phyloP scores from a whole-genome alignment of 2,113 vertebrate genomes.

The Cryptotis parvus region DNA sequence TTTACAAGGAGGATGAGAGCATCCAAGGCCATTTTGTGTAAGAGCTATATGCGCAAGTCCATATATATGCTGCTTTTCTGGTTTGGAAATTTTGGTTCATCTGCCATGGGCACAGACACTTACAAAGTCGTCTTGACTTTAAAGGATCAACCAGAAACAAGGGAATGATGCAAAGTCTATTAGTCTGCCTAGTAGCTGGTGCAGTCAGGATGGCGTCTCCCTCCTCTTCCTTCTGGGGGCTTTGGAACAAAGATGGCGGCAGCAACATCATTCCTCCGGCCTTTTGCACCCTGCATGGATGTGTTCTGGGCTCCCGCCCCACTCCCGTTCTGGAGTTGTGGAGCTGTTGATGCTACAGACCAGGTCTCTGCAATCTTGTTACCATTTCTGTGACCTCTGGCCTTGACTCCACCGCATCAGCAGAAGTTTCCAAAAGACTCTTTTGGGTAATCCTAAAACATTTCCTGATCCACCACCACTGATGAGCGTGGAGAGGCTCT shows the following conservation, averaged over 20 bases:
- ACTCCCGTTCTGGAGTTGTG: neutral
- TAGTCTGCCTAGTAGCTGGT: neutral
- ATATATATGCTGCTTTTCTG: neutral
- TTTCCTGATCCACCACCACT: neutral
- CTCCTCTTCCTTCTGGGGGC: neutral
- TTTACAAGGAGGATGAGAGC: no score
- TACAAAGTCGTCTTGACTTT: conserved; percentile 10
- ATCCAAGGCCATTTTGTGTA: neutral
- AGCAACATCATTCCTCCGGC: neutral
- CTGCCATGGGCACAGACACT: neutral
- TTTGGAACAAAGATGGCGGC: neutral
- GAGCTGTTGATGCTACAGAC: neutral
- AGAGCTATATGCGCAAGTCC: neutral
- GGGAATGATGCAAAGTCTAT: neutral
- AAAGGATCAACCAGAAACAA: neutral
- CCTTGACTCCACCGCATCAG: neutral
- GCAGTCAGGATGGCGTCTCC: no score
- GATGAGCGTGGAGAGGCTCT: neutral
- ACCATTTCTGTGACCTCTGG: neutral
- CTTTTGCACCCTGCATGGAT: neutral
- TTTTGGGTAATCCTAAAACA: neutral
- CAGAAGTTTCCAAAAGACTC: conserved; percentile 7
- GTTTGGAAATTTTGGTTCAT: conserved; percentile 26
- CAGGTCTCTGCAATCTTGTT: neutral
- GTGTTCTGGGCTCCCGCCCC: neutral